Base-by-base conservation (phyloP, 2,888 invertebrate genomes). In the Cyclophora albipunctata region DNA sequence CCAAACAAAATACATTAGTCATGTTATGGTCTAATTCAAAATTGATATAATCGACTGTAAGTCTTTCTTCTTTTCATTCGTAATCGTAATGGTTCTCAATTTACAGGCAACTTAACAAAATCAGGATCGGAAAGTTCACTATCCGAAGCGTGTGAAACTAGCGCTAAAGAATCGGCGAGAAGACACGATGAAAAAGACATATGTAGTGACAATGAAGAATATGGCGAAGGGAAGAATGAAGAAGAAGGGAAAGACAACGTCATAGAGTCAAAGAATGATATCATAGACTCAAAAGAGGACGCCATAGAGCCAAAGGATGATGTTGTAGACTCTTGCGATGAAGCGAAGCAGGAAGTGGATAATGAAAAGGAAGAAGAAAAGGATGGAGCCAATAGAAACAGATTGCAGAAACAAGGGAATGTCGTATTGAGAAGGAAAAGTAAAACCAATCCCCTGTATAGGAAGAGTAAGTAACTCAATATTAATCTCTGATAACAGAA, bases 71-170 rank as follows among this genome's bases (percentile, higher is more conserved):
- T 20, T 20, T 20, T 20, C 20, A 20, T 20, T 20, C 20, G 20
- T 20, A 20, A 20, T 20, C 20, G 20, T 20, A 20, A 20, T 20
- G 20, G 20, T 20, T 20, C 20, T 20, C 20, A 20, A 20, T 20
- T 3, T 3, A 43, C 58, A 81, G 83, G 79, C 3, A 74, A 71
- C 48, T 74, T 95, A 47, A 91, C 91, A 47, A 96, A 96, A 83
- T 96, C 96, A 34, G 95, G 93, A n/a, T 96, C 96, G 0, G 96
- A 96, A 69, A 96, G 96, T 69, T 96, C 96, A 57, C 87, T 96
- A 48, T 96, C 96, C 0, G 96, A 96, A 68, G 92, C 92, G 0
- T 92, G 91, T 46, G 91, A 90, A 55, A 87, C 85, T 34, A 93
- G 93, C 69, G 90, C 92, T 4, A 94, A 95, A 67, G 93, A 93